phyloP scores from a whole-genome alignment of 1,140 invertebrate genomes.

The Leptopilina boulardi region DNA sequence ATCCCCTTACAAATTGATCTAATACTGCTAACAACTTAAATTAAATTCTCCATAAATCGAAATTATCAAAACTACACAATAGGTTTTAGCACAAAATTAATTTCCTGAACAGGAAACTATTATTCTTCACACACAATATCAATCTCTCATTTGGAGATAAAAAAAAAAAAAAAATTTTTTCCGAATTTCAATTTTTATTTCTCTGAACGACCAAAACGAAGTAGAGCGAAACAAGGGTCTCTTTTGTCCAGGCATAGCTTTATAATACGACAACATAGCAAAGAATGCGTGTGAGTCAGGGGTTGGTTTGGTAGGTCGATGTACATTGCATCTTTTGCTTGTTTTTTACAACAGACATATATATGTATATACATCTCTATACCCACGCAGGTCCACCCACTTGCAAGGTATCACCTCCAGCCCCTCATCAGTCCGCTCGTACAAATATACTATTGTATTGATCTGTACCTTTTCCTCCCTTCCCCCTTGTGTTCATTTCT shows the following conservation, averaged over 20 bases:
- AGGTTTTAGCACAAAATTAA: too few relatives aligned
- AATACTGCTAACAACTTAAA: too few relatives aligned
- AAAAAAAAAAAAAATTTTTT: neutral
- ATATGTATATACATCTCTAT: neutral
- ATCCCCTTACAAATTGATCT: too few relatives aligned
- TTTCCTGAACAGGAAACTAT: too few relatives aligned
- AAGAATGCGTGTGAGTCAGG: slow-evolving; percentile 25
- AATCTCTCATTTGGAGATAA: slow-evolving; percentile 44
- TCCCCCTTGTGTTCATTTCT: slow-evolving; percentile 53
- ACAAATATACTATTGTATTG: slow-evolving; percentile 72
- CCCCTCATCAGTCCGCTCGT: slow-evolving; percentile 65
- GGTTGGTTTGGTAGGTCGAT: slow-evolving; percentile 26
- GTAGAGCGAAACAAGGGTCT: neutral
- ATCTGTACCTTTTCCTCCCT: slow-evolving; percentile 60
- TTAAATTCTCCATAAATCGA: too few relatives aligned
- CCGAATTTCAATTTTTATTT: slow-evolving; percentile 49
- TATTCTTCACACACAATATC: too few relatives aligned
- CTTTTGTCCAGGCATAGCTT: slow-evolving; percentile 38
- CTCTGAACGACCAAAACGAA: slow-evolving; percentile 23
- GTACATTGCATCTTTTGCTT: slow-evolving; percentile 39
- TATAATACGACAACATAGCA: slow-evolving; percentile 40
- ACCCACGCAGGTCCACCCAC: slow-evolving; percentile 45
- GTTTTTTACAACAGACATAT: slow-evolving; percentile 45
- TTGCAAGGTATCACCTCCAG: slow-evolving; percentile 63
- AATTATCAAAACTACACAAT: too few relatives aligned